Evolutionary conservation across 2,888 invertebrate genomes (phyloP), one percentile per base, ranked within the genome.

Genomic region (Lepeophtheirus nordmannii): DNA sequence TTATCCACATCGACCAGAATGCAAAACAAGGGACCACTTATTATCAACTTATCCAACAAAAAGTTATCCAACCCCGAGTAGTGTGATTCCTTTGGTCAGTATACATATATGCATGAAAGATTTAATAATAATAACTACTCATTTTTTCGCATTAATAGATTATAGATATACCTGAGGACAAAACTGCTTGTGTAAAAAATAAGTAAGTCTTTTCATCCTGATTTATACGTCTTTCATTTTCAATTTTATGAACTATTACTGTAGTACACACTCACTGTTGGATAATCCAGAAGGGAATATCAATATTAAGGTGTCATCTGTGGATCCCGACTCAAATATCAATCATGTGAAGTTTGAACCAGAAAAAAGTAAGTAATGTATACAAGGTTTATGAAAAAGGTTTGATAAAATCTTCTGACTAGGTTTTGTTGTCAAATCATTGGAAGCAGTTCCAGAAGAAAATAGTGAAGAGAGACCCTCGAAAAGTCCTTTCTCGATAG

Each of bases 1-100:
- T 14, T 46, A 46, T 46, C 53, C 53, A 14, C 53, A n/a, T 46
- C 53, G 53, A 46, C 53, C 53, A 17, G 53, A 46, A 17, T 46
- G 53, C 53, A 46, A 46, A 17, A 46, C 53, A n/a, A n/a, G n/a
- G 14, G 53, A 17, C 53, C 53, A n/a, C 14, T 5, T 17, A 46
- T 14, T 46, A 46, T 8, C 2, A 30, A 30, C 3, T 30, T 30
- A 30, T 30, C 7, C 30, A 30, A 30, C 30, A 30, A 30, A n/a
- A n/a, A n/a, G n/a, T 30, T 30, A 30, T 30, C 7, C 30, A 30
- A 30, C 30, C 2, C 2, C 30, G 7, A 30, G 30, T 30, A 30
- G 30, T 30, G 7, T 30, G 2, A 30, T 30, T 30, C 30, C 30
- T 30, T 30, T 30, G 30, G 30, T 30, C 7, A 30, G 30, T 30